Conservation (phyloP, 2,888 invertebrate genomes). For the Cryptocheilus praepositus region DNA sequence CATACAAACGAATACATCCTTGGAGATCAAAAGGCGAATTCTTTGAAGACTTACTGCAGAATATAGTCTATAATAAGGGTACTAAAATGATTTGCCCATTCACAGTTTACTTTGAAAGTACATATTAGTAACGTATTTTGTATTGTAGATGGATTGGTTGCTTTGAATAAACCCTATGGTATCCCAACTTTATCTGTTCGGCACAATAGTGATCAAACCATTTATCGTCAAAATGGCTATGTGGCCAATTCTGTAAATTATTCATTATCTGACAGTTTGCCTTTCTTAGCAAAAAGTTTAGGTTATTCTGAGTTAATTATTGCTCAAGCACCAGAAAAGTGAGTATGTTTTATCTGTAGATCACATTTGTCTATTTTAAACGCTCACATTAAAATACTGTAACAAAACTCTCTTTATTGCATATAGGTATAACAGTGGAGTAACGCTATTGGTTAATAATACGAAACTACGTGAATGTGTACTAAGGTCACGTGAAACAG, state of each 20-base stretch:
- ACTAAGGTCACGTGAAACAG: constrained; percentile 24
- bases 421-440: constrained; percentile 55
- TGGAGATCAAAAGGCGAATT: constrained; percentile 53
- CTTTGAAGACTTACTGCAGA: constrained; percentile 23
- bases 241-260: constrained; percentile 48
- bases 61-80: constrained; percentile 46
- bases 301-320: constrained; percentile 45
- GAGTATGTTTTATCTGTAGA: constrained; percentile 9
- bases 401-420: background rate
- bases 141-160: constrained; percentile 63
- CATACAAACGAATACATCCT: constrained; percentile 58
- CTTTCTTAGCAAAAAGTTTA: constrained; percentile 47
- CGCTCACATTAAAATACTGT: background rate
- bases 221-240: background rate
- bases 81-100: constrained; percentile 1
- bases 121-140: background rate
- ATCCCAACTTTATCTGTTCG: constrained; percentile 41
- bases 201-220: background rate
- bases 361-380: background rate
- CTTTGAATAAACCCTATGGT: constrained; percentile 70
- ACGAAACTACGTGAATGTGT: constrained; percentile 28
- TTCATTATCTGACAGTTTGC: constrained; percentile 45
- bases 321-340: constrained; percentile 54
- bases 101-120: background rate
- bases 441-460: constrained; percentile 49